A percentile compares a stretch with the other conserved stretches of the same genome.
These are phyloP conservation scores for Geophilus truncorum DNA, from an alignment of 2,888 invertebrate genomes.

Conservation along the genomic window DNA sequence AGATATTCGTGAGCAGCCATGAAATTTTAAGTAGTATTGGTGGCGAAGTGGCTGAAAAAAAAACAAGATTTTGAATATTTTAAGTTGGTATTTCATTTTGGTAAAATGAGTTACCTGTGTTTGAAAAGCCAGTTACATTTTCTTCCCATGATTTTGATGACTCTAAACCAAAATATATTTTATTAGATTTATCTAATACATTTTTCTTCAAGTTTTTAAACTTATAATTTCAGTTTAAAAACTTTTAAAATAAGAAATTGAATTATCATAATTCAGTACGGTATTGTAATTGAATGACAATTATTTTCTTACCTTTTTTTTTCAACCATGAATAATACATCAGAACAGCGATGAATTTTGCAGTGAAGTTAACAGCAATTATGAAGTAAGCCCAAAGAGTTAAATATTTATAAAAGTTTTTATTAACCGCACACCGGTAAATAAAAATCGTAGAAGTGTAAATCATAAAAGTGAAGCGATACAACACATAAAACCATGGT, in stretches of 20 bases:
- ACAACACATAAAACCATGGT: background rate
- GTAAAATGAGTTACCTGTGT: too few species aligned
- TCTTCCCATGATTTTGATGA: too few species aligned
- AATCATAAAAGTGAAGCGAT: background rate
- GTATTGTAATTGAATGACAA: too few species aligned
- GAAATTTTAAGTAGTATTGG: background rate
- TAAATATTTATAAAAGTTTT: background rate
- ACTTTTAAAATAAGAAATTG: too few species aligned
- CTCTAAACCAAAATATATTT: too few species aligned
- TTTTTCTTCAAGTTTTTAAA: too few species aligned
- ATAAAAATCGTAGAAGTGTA: background rate
- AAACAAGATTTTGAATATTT: background rate
- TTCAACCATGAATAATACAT: background rate
- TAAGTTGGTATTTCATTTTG: too few species aligned
- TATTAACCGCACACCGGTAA: background rate
- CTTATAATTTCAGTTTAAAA: too few species aligned
- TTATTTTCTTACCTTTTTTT: background rate
- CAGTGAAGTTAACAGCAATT: background rate
- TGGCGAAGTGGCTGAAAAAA: background rate
- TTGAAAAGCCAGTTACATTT: too few species aligned
- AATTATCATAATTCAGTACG: too few species aligned
- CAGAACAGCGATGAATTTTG: background rate
- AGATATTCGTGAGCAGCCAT: background rate
- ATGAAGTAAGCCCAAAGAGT: background rate
- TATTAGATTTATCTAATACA: too few species aligned